These are phyloP conservation scores for Sorex araneus DNA, from an alignment of 2,113 vertebrate species.

Conservation along the genomic window DNA sequence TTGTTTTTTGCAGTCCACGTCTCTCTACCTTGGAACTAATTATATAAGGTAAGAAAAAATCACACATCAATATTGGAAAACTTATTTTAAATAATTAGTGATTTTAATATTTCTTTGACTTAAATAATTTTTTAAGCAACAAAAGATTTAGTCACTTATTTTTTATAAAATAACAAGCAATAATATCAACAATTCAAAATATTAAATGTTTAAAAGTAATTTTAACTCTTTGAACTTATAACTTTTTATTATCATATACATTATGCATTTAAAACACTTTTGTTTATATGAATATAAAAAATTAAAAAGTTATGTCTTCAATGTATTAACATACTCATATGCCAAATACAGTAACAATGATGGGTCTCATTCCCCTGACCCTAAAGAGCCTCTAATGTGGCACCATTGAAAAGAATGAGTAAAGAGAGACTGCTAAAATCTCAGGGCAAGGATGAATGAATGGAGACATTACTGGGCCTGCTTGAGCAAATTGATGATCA, in stretches of 20 bases:
- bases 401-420: too few relatives aligned
- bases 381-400: too few relatives aligned
- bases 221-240: neutral
- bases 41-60: neutral
- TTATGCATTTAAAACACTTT: neutral
- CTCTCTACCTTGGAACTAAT: neutral
- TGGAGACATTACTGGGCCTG: too few relatives aligned
- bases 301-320: neutral
- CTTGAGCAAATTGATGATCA: too few relatives aligned
- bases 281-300: neutral
- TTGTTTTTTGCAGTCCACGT: neutral
- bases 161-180: neutral
- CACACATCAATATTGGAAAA: neutral
- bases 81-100: neutral
- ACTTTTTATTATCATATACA: neutral
- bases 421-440: too few relatives aligned
- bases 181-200: constrained; percentile 12
- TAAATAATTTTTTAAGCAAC: neutral
- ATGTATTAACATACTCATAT: too few relatives aligned
- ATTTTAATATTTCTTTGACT: neutral
- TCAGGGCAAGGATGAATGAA: too few relatives aligned
- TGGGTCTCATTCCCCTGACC: too few relatives aligned
- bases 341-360: too few relatives aligned
- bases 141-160: neutral
- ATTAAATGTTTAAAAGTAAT: neutral